These are phyloP conservation scores for Enteromius viviparus DNA, from an alignment of 2,797 vertebrate species.

Conservation along the genomic window DNA sequence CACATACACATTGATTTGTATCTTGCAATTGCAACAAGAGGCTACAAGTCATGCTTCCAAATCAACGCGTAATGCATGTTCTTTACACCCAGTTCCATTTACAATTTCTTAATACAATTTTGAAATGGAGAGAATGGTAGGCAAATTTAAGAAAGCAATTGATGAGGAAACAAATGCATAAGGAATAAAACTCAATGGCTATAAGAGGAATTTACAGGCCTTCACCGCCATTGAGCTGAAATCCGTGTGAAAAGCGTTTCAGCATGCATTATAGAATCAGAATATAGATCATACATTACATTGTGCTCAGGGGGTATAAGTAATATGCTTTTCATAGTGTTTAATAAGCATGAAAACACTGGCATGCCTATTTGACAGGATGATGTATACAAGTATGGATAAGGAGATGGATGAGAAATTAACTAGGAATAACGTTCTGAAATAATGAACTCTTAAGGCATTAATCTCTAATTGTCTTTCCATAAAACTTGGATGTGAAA, in stretches of 20 bases:
- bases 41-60: neutral
- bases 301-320: neutral
- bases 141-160: neutral
- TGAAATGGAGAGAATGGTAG: neutral
- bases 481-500: conserved; percentile 3
- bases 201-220: neutral
- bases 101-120: neutral
- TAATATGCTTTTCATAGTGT: conserved; percentile 8
- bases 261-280: neutral
- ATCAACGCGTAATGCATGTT: neutral
- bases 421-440: conserved; percentile 4
- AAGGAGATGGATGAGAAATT: neutral
- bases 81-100: neutral
- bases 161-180: neutral
- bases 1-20: neutral
- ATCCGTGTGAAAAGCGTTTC: neutral
- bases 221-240: neutral
- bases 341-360: neutral
- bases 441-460: conserved; percentile 23
- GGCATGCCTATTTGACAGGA: conserved; percentile 8
- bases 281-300: neutral
- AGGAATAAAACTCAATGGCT: neutral
- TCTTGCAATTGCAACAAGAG: neutral
- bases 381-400: conserved; percentile 1
- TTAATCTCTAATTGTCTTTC: neutral